Evolutionary conservation across 2,888 invertebrate species (phyloP).

Genomic region (Parthenolecanium corni): DNA sequence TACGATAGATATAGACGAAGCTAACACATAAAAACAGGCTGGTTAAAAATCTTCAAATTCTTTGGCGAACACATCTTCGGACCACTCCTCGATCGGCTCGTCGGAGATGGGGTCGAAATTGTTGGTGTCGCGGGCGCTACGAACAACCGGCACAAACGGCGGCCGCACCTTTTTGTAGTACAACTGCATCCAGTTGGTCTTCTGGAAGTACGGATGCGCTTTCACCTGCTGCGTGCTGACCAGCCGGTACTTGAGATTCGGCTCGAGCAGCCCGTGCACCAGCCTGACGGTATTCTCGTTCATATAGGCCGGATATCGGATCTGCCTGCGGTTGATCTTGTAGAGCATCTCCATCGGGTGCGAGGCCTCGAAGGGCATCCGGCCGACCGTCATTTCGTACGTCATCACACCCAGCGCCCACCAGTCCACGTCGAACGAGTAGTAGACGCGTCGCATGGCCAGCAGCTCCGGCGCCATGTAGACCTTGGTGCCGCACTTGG

Average conservation of each 20-base stretch:
- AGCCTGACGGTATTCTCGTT: background rate
- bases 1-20: no score
- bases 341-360: conserved; percentile 2
- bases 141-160: background rate
- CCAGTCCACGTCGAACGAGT: conserved; percentile 11
- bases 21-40: no score
- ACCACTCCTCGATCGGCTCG: conserved; percentile 7
- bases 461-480: conserved; percentile 12
- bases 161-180: background rate
- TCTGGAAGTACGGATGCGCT: conserved; percentile 3
- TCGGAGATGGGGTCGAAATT: conserved; percentile 5
- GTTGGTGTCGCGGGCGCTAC: background rate
- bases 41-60: conserved; percentile 9
- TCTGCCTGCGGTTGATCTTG: background rate
- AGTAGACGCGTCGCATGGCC: background rate
- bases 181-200: background rate
- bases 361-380: conserved; percentile 4
- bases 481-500: background rate
- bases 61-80: conserved; percentile 1
- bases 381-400: conserved; percentile 4
- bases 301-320: conserved; percentile 7
- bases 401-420: conserved; percentile 7
- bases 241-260: background rate
- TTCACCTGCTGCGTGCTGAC: background rate
- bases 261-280: background rate